Evolutionary conservation across 2,797 vertebrate species (phyloP).

Genomic region (Spinus olivaceus): DNA sequence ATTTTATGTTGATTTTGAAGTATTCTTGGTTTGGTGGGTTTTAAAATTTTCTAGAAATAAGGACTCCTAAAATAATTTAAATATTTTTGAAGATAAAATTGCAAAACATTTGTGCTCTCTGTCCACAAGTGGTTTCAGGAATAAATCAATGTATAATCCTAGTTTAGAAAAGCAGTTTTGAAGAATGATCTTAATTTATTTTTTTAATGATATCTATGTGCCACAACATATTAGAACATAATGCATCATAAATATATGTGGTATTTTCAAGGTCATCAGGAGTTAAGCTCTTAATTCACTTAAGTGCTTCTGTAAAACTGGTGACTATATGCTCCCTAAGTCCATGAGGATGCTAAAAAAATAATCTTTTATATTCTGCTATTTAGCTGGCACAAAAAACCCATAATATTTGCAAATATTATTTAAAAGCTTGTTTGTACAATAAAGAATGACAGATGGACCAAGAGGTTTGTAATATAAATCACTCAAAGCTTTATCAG

Average conservation of each 20-base stretch:
- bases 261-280: neutral
- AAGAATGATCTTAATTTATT: neutral
- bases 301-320: neutral
- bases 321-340: neutral
- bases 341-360: neutral
- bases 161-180: neutral
- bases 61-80: neutral
- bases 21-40: neutral
- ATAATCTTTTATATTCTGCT: neutral
- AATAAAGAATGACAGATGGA: neutral
- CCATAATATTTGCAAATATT: fast-evolving
- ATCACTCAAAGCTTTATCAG: neutral
- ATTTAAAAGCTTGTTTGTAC: neutral
- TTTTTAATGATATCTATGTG: neutral
- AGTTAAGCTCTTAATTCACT: neutral
- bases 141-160: neutral
- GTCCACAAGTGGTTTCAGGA: neutral
- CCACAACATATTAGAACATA: neutral
- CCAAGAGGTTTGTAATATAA: neutral
- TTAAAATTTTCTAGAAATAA: neutral
- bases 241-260: neutral
- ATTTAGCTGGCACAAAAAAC: neutral
- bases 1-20: neutral
- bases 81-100: neutral
- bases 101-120: neutral